Conservation (phyloP, 2,888 invertebrate species). For the Drosophila neonasuta region DNA sequence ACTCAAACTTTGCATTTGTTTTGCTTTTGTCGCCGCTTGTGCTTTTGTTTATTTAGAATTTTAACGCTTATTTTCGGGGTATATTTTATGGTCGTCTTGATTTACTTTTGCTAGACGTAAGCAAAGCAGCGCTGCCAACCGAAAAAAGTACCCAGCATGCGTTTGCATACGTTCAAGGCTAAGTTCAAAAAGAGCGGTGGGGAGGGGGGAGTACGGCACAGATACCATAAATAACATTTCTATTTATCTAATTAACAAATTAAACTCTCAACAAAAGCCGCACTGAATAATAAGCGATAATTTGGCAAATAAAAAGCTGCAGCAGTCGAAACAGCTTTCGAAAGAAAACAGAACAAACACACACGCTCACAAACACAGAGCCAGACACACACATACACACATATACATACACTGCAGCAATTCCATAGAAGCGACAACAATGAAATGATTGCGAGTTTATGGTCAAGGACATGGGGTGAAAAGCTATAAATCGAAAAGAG, state of each 20-base stretch:
- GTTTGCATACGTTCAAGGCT: conserved; percentile 16
- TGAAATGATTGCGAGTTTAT: conserved; percentile 50
- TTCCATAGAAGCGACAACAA: background rate
- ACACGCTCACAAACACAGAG: conserved; percentile 22
- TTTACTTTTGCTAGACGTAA: conserved; percentile 44
- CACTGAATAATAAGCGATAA: conserved; percentile 64
- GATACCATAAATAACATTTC: conserved; percentile 50
- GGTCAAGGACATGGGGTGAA: conserved; percentile 65
- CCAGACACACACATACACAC: conserved; percentile 12
- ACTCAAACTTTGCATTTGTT: conserved; percentile 60
- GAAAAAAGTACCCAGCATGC: conserved; percentile 11
- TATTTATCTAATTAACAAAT: conserved; percentile 69
- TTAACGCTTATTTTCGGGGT: conserved; percentile 45
- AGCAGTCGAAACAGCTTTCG: conserved; percentile 58
- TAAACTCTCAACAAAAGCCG: conserved; percentile 55
- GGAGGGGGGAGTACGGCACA: background rate
- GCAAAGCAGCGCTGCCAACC: conserved; percentile 12
- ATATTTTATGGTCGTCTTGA: conserved; percentile 55
- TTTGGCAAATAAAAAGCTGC: conserved; percentile 53
- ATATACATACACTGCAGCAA: too few relatives aligned
- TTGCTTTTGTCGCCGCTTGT: conserved; percentile 40
- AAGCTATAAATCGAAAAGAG: background rate
- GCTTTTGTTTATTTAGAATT: conserved; percentile 62
- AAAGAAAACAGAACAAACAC: conserved; percentile 37
- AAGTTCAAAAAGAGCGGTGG: background rate